A percentile compares a stretch with the other conserved stretches of the same genome.
These are phyloP conservation scores for Xenopus laevis DNA, from an alignment of 2,113 vertebrate species.

Conservation along the genomic window DNA sequence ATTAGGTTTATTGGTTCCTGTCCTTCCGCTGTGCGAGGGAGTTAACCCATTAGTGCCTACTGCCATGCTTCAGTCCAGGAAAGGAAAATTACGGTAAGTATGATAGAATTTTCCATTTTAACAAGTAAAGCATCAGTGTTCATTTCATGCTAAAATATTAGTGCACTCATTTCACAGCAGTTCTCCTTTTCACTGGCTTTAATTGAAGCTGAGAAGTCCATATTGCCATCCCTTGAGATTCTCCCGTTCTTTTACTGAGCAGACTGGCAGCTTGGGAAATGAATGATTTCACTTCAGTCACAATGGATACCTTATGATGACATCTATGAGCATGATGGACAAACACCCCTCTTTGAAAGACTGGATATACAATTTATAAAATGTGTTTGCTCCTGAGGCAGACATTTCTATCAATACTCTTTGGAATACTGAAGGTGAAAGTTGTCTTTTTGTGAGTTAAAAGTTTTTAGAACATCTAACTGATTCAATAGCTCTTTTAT, in stretches of 20 bases:
- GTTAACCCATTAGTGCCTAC: no score
- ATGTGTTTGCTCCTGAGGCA: slow-evolving; percentile 45
- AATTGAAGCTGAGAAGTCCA: slow-evolving; percentile 42
- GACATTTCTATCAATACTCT: slow-evolving; percentile 55
- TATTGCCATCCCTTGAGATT: slow-evolving; percentile 42
- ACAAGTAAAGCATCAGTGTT: no score
- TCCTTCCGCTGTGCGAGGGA: no score
- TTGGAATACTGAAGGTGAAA: slow-evolving; percentile 54
- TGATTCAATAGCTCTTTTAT: slow-evolving; percentile 53
- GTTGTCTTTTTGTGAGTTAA: slow-evolving; percentile 51
- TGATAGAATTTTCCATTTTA: no score
- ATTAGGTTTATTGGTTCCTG: no score
- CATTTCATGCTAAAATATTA: no score
- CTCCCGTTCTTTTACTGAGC: slow-evolving; percentile 44
- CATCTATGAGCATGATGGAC: slow-evolving; percentile 52
- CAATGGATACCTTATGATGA: slow-evolving; percentile 53
- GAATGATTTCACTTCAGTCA: slow-evolving; percentile 53
- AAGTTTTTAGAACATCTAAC: slow-evolving; percentile 43
- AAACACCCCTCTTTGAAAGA: slow-evolving; percentile 57
- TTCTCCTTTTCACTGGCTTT: slow-evolving; percentile 9
- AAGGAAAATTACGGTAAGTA: no score
- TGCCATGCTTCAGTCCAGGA: no score
- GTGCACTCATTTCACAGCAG: no score
- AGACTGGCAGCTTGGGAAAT: slow-evolving; percentile 55
- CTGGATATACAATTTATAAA: slow-evolving; percentile 56